Percentiles rank a stretch among this genome's conserved stretches.
Conservation (phyloP, 2,797 vertebrate genomes). For the Brachyalestes nurse region DNA sequence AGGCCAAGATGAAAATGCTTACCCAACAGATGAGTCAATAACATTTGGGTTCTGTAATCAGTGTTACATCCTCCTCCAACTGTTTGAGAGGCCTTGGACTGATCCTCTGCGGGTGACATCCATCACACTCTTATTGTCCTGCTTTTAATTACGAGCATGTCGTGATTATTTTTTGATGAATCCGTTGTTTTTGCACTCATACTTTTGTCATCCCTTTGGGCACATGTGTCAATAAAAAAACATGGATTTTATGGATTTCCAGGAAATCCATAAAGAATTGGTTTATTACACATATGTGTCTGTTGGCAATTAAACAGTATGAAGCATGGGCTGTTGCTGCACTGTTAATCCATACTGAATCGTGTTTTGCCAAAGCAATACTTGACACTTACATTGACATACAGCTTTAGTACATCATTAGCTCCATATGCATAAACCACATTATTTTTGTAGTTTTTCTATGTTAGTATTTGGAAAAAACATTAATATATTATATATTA, state of each 20-base stretch:
- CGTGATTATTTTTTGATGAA: conserved; percentile 55
- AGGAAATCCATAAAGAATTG: not conserved
- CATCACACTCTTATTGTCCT: not conserved
- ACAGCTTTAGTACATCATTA: not conserved
- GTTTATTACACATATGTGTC: not conserved
- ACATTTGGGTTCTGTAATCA: not conserved
- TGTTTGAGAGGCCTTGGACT: not conserved
- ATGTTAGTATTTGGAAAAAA: too few species aligned
- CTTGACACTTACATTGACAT: not conserved
- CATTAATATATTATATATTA: too few species aligned
- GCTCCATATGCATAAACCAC: not conserved
- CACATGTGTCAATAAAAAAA: conserved; percentile 59
- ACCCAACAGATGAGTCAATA: not conserved
- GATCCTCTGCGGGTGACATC: not conserved
- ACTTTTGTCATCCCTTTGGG: conserved; percentile 53
- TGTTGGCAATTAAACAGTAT: conserved; percentile 2
- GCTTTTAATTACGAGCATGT: not conserved
- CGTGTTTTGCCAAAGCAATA: not conserved
- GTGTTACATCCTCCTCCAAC: not conserved
- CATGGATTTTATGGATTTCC: not conserved
- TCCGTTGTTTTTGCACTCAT: not conserved
- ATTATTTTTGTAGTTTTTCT: not conserved
- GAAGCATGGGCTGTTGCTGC: not conserved
- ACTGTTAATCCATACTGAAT: not conserved
- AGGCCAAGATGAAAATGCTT: not conserved